Percentiles rank a stretch among this genome's conserved stretches.
These are phyloP conservation scores for Argyresthia goedartella DNA, from an alignment of 2,888 invertebrate genomes.

Conservation along the genomic window DNA sequence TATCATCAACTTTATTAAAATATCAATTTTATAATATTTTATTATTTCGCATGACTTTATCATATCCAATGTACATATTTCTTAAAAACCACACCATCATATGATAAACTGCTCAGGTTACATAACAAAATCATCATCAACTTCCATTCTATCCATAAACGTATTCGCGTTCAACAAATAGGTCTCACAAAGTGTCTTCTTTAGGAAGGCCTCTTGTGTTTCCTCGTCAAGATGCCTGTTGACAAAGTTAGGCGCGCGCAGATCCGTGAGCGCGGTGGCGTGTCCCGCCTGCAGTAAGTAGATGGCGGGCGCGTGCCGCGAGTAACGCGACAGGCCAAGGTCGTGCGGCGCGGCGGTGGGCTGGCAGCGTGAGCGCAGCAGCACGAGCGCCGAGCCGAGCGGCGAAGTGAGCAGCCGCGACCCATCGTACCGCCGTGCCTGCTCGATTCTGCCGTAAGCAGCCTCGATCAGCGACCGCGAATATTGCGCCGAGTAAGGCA, in stretches of 20 bases:
- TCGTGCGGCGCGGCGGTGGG: not conserved
- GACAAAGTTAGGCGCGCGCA: constrained; percentile 26
- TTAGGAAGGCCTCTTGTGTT: constrained; percentile 16
- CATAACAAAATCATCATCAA: no score
- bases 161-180: constrained; percentile 1
- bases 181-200: constrained; percentile 9
- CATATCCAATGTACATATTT: no score
- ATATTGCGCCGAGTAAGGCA: constrained; percentile 31
- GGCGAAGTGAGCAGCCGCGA: constrained; percentile 6
- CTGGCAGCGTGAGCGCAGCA: constrained; percentile 17
- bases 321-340: constrained; percentile 18
- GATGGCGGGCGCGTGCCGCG: constrained; percentile 19
- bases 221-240: constrained; percentile 27
- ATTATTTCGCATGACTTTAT: no score
- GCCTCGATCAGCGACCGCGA: constrained; percentile 23
- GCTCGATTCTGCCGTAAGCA: constrained; percentile 22
- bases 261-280: constrained; percentile 17
- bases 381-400: constrained; percentile 25
- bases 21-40: no score
- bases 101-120: no score
- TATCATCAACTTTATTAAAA: no score
- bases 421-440: constrained; percentile 16
- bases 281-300: constrained; percentile 23
- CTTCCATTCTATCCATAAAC: no score
- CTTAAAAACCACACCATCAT: no score